A percentile compares a stretch with the other conserved stretches of the same genome.
phyloP scores from a whole-genome alignment of 92 coral and sea anemone species.

The Blastomussa wellsi region DNA sequence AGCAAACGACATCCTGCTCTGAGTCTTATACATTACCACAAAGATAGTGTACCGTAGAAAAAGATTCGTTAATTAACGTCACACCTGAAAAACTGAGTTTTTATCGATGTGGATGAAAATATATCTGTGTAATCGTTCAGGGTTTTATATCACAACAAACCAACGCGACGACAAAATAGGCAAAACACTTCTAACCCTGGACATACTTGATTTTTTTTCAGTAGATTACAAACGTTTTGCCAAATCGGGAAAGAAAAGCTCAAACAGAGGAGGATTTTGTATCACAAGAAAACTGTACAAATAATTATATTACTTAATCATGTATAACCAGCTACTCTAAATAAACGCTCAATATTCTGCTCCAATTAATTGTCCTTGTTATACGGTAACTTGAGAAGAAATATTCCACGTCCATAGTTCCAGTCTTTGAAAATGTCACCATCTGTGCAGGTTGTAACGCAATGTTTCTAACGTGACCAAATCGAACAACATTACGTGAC shows the following conservation, averaged over 20 bases:
- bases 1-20: conserved; percentile 1
- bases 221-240: neutral
- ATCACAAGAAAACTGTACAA: conserved; percentile 30
- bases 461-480: neutral
- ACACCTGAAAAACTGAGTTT: neutral
- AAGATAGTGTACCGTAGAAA: conserved; percentile 7
- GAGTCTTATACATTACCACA: neutral
- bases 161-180: neutral
- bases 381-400: conserved; percentile 5
- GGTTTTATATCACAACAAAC: conserved; percentile 11
- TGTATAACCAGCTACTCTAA: conserved; percentile 20
- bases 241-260: neutral
- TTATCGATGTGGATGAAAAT: neutral
- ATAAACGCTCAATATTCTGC: conserved; percentile 7
- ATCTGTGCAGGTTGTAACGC: neutral
- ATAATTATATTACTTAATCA: conserved; percentile 37
- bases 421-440: neutral
- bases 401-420: neutral
- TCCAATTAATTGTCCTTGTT: neutral
- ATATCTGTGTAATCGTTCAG: neutral
- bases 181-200: neutral
- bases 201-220: neutral
- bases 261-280: neutral
- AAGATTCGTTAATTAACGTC: conserved; percentile 1
- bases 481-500: neutral